phyloP scores from a whole-genome alignment of 1,140 invertebrate species.

The Lordiphosa mommai region DNA sequence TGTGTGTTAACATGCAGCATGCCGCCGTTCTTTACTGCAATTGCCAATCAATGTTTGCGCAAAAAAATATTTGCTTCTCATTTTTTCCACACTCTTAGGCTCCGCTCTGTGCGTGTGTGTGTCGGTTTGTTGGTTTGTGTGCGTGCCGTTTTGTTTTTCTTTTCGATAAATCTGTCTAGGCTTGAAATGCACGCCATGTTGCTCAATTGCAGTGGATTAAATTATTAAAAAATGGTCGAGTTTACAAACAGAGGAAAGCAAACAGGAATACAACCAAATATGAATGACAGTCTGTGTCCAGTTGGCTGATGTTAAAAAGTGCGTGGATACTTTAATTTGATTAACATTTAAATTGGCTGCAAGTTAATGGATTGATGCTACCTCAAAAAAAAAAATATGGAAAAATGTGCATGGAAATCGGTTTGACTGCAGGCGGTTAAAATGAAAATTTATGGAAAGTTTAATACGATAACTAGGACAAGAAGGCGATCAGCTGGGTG shows the following conservation, averaged over 20 bases:
- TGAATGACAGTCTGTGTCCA: slow-evolving; percentile 2
- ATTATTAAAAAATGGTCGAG: slow-evolving; percentile 64
- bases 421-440: background rate
- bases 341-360: slow-evolving; percentile 63
- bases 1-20: slow-evolving; percentile 39
- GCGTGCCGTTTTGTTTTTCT: slow-evolving; percentile 45
- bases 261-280: slow-evolving; percentile 19
- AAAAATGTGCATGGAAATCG: background rate
- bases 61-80: slow-evolving; percentile 71
- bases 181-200: slow-evolving; percentile 51
- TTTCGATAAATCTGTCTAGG: slow-evolving; percentile 69
- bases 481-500: no score
- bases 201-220: slow-evolving; percentile 76
- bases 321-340: slow-evolving; percentile 62
- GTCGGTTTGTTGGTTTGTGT: background rate
- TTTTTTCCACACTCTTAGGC: slow-evolving; percentile 69
- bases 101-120: slow-evolving; percentile 17
- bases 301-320: slow-evolving; percentile 38
- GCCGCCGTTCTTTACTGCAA: slow-evolving; percentile 16
- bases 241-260: slow-evolving; percentile 37
- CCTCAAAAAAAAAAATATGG: slow-evolving; percentile 17
- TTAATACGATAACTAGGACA: no score
- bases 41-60: slow-evolving; percentile 75
- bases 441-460: no score
- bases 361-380: slow-evolving; percentile 21